Evolutionary conservation across 2,113 vertebrate genomes (phyloP).

Genomic region (Rissa tridactyla): DNA sequence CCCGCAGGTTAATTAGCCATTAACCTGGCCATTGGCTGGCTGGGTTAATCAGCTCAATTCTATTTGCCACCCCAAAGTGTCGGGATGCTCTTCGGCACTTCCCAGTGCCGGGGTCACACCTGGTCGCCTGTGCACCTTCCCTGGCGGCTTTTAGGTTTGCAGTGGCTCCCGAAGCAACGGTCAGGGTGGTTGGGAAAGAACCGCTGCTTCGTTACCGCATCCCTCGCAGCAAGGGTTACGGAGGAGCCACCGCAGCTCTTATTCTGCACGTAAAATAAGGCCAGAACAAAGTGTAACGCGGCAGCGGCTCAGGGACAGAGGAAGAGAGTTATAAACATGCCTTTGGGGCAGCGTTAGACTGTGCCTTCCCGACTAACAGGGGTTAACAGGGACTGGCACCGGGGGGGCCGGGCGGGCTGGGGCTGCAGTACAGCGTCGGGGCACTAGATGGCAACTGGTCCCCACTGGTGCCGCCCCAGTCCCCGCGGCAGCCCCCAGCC

Average conservation of each 20-base stretch:
- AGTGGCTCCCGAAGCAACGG: not conserved
- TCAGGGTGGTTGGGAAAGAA: not conserved
- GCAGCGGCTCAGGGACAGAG: not conserved
- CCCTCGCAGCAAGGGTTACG: fast-evolving
- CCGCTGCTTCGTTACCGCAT: fast-evolving
- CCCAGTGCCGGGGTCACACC: fast-evolving
- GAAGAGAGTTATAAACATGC: not conserved
- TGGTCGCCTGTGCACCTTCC: fast-evolving
- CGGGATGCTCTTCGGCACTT: not conserved
- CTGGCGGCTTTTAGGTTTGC: not conserved
- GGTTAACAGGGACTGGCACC: too few relatives aligned
- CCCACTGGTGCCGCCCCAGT: too few relatives aligned
- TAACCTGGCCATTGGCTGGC: too few relatives aligned
- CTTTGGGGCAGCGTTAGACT: not conserved
- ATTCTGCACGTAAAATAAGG: not conserved
- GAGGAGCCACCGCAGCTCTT: not conserved
- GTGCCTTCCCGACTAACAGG: too few relatives aligned
- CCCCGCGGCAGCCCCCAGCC: too few relatives aligned
- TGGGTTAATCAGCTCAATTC: not conserved
- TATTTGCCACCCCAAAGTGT: not conserved
- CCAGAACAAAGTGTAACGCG: fast-evolving
- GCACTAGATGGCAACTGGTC: not conserved
- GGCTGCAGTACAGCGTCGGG: not conserved
- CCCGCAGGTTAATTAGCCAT: too few relatives aligned
- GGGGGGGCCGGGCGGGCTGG: too few relatives aligned